These are phyloP conservation scores for Hippocampus zosterae DNA, from an alignment of 2,113 vertebrate species.

Conservation along the genomic window DNA sequence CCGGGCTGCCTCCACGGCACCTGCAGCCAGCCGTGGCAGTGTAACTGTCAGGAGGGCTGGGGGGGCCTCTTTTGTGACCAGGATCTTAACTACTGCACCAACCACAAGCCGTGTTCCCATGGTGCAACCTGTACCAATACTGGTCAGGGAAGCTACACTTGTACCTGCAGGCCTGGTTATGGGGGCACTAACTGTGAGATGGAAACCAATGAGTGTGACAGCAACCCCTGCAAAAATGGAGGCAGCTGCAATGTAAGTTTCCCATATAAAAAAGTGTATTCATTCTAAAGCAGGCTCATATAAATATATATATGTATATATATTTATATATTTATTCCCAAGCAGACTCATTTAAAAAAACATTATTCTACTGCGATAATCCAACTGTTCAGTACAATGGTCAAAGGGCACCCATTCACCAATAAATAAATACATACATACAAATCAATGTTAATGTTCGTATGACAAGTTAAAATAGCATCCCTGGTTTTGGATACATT, in stretches of 20 bases:
- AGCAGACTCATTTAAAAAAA: no score
- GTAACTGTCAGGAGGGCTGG: constrained; percentile 82
- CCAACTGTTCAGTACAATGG: no score
- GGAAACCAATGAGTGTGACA: constrained; percentile 83
- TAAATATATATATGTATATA: no score
- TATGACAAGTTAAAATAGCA: no score
- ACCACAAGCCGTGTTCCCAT: constrained; percentile 78
- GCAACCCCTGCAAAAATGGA: constrained; percentile 87
- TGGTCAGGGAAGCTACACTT: constrained; percentile 79
- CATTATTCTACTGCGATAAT: no score
- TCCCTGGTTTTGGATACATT: no score
- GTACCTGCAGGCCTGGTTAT: constrained; percentile 73
- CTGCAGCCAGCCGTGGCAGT: constrained; percentile 81
- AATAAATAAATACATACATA: no score
- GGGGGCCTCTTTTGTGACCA: constrained; percentile 84
- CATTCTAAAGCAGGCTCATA: background rate
- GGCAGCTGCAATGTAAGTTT: constrained; percentile 86
- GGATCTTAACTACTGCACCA: constrained; percentile 84
- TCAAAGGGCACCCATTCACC: no score
- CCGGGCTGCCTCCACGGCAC: constrained; percentile 81
- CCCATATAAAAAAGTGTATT: background rate
- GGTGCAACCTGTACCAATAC: constrained; percentile 78
- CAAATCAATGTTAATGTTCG: no score
- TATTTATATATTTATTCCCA: no score
- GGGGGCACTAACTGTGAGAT: constrained; percentile 76